Conservation (phyloP, 37 sponge, comb jelly and placozoan genomes). For the Eunapius fragilis region DNA sequence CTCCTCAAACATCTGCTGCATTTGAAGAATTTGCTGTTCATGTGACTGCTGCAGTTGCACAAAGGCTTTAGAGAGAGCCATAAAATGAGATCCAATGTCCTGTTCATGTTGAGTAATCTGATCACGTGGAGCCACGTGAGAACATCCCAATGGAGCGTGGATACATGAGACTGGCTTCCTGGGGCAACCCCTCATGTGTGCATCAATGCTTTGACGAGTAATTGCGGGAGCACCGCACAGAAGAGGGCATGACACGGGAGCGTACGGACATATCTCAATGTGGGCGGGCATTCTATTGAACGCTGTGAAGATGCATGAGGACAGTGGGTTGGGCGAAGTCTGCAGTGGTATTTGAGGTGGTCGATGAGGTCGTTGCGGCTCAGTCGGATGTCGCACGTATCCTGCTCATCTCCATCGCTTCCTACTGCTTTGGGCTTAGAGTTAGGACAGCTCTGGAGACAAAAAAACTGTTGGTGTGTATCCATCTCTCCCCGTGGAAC, state of each 20-base stretch:
- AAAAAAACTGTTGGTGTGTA: neutral
- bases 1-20: neutral
- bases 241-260: neutral
- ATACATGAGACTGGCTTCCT: neutral
- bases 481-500: neutral
- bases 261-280: neutral
- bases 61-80: neutral
- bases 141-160: neutral
- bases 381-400: neutral
- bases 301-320: neutral
- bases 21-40: neutral
- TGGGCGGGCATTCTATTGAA: neutral
- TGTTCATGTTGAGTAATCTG: neutral
- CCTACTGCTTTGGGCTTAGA: neutral
- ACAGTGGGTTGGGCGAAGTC: neutral
- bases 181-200: neutral
- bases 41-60: neutral
- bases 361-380: neutral
- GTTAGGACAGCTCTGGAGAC: neutral
- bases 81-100: neutral
- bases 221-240: neutral
- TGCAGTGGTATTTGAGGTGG: neutral
- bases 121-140: neutral
- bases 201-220: neutral
- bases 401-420: neutral